These are phyloP conservation scores for Hypomesus transpacificus DNA, from an alignment of 2,113 vertebrate species.

Conservation along the genomic window DNA sequence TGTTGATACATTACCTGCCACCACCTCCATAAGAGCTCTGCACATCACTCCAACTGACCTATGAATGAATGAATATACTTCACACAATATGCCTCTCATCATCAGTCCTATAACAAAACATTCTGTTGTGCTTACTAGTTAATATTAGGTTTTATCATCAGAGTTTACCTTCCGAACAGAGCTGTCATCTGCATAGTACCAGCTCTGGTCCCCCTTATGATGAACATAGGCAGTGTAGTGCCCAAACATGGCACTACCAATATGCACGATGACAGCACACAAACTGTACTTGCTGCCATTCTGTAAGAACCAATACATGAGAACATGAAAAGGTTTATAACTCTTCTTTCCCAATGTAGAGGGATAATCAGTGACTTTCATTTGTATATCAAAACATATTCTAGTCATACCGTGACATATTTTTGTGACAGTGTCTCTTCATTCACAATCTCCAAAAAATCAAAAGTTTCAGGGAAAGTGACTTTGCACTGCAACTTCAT, in stretches of 20 bases:
- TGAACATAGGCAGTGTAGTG: constrained; percentile 68
- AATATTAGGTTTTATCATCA: not conserved
- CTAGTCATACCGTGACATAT: constrained; percentile 38
- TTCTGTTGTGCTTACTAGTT: not conserved
- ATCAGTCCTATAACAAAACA: not conserved
- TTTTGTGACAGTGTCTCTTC: constrained; percentile 24
- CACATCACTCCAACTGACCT: constrained; percentile 59
- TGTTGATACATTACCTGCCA: constrained; percentile 31
- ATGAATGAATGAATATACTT: not conserved
- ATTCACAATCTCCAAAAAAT: constrained; percentile 21
- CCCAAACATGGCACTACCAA: constrained; percentile 41
- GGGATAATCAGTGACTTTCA: too few relatives aligned
- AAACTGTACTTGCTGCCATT: constrained; percentile 51
- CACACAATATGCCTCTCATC: not conserved
- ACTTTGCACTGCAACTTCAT: constrained; percentile 51
- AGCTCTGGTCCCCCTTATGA: constrained; percentile 2
- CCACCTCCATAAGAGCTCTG: constrained; percentile 44
- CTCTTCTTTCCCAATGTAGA: too few relatives aligned
- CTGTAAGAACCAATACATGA: constrained; percentile 31
- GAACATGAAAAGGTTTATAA: too few relatives aligned
- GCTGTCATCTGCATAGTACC: constrained; percentile 66
- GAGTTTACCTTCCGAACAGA: constrained; percentile 22
- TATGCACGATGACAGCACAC: constrained; percentile 69
- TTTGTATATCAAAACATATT: too few relatives aligned
- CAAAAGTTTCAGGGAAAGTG: constrained; percentile 56